Evolutionary conservation across 1,140 invertebrate genomes (phyloP).

Genomic region (Rhopalosiphum padi): DNA sequence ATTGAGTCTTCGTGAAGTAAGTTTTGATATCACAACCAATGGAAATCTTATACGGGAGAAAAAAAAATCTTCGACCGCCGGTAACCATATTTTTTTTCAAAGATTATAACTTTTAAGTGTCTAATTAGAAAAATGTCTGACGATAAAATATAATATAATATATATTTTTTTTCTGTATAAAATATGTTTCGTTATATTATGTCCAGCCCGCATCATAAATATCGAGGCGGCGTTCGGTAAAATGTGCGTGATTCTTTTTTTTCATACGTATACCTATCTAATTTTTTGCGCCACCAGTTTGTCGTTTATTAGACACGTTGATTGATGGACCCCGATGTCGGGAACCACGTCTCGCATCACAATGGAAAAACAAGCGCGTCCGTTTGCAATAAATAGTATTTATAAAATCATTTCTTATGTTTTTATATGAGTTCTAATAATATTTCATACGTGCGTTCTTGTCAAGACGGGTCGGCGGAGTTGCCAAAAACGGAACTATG

Average conservation of each 20-base stretch:
- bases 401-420: constrained; percentile 47
- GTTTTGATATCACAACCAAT: not conserved
- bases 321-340: constrained; percentile 50
- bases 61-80: constrained; percentile 17
- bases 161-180: not conserved
- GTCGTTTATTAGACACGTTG: constrained; percentile 56
- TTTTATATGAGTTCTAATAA: constrained; percentile 41
- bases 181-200: constrained; percentile 2
- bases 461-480: constrained; percentile 41
- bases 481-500: constrained; percentile 56
- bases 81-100: constrained; percentile 26
- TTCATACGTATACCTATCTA: not conserved
- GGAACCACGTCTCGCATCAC: constrained; percentile 55
- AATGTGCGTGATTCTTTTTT: constrained; percentile 42
- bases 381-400: constrained; percentile 42
- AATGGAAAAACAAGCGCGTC: constrained; percentile 27
- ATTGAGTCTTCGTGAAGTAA: not conserved
- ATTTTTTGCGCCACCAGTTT: constrained; percentile 57
- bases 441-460: constrained; percentile 42
- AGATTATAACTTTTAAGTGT: constrained; percentile 50
- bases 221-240: constrained; percentile 42
- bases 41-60: not conserved
- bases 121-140: constrained; percentile 56
- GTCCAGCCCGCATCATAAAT: constrained; percentile 36
- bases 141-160: not conserved